A percentile compares a stretch with the other conserved stretches of the same genome.
phyloP scores from a whole-genome alignment of 2,888 invertebrate genomes.

The Eilema griseolum region DNA sequence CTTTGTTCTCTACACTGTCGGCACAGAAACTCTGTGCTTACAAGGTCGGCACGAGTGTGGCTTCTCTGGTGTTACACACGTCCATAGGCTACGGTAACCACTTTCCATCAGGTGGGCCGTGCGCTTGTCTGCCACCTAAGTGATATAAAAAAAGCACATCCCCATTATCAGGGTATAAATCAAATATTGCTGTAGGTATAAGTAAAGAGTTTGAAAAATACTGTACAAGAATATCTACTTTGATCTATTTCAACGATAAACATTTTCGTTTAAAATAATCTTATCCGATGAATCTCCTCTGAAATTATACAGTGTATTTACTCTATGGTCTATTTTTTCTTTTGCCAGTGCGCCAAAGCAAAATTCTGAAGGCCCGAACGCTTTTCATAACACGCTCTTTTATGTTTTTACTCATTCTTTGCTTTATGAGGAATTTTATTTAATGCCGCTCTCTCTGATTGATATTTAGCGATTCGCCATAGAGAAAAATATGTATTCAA shows the following conservation, averaged over 20 bases:
- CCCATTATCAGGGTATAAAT: no score
- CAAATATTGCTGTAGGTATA: no score
- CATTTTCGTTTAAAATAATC: neutral
- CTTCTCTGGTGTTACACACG: no score
- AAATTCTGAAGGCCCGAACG: constrained; percentile 60
- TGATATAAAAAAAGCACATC: no score
- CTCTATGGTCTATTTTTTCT: constrained; percentile 56
- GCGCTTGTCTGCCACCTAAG: no score
- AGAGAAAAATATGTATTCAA: constrained; percentile 31
- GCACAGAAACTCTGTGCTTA: no score
- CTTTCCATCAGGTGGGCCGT: no score
- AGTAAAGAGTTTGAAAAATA: neutral
- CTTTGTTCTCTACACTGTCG: no score
- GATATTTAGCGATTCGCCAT: constrained; percentile 44
- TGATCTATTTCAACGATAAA: neutral
- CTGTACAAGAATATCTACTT: neutral
- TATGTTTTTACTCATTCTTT: constrained; percentile 65
- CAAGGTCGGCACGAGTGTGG: no score
- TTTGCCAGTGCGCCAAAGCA: constrained; percentile 59
- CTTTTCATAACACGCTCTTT: constrained; percentile 69
- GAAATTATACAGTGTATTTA: constrained; percentile 27
- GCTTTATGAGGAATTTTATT: constrained; percentile 59
- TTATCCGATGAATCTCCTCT: constrained; percentile 30
- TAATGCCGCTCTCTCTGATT: constrained; percentile 58
- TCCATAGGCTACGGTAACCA: no score